Percentiles rank a stretch among this genome's conserved stretches.
These are phyloP conservation scores for Siphamia tubifer DNA, from an alignment of 2,113 vertebrate genomes.

Conservation along the genomic window DNA sequence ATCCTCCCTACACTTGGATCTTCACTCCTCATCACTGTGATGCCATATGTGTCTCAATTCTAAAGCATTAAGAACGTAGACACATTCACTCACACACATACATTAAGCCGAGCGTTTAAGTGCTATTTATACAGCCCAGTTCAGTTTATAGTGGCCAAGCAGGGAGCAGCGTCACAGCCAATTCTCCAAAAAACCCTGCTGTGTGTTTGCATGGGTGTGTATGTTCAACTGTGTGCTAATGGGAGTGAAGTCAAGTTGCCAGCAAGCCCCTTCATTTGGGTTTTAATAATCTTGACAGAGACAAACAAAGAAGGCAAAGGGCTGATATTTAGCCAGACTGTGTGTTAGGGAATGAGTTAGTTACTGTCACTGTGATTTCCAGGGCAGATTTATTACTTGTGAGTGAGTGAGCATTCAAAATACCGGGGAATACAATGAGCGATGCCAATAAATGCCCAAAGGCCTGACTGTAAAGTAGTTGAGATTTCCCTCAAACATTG, in stretches of 20 bases:
- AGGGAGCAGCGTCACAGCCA: slow-evolving; percentile 58
- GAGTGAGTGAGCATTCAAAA: neutral
- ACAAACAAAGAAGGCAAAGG: neutral
- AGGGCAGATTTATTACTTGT: neutral
- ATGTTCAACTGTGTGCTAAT: slow-evolving; percentile 38
- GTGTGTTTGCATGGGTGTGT: slow-evolving; percentile 8
- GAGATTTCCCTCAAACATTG: neutral
- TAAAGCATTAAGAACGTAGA: slow-evolving; percentile 1
- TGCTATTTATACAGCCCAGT: slow-evolving; percentile 47
- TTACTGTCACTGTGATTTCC: neutral
- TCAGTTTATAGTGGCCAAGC: slow-evolving; percentile 56
- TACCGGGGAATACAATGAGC: neutral
- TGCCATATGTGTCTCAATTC: slow-evolving; percentile 19
- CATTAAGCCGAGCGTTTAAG: slow-evolving; percentile 24
- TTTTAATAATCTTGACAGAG: slow-evolving; percentile 1
- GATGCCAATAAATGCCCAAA: neutral
- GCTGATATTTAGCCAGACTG: neutral
- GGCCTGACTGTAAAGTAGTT: neutral
- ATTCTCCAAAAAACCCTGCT: slow-evolving; percentile 43
- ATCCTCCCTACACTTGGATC: neutral
- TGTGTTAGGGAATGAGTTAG: neutral
- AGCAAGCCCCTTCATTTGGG: slow-evolving; percentile 33
- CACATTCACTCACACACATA: neutral
- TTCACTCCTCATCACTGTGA: neutral
- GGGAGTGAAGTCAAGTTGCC: slow-evolving; percentile 38